A percentile compares a stretch with the other conserved stretches of the same genome.
These are phyloP conservation scores for Chrysolina americana DNA, from an alignment of 2,888 invertebrate species.

Conservation along the genomic window DNA sequence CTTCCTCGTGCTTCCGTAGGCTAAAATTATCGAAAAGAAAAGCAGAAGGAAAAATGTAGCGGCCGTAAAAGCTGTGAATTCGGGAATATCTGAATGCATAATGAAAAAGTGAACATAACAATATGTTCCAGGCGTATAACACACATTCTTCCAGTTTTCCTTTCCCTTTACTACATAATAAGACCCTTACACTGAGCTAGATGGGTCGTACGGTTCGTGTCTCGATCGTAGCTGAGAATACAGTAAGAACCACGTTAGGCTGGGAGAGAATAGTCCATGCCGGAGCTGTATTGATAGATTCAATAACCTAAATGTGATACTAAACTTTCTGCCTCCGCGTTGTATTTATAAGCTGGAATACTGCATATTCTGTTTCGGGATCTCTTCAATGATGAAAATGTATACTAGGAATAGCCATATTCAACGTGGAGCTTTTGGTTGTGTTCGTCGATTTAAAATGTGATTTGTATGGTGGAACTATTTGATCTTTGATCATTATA, in stretches of 20 bases:
- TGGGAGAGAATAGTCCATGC: conserved; percentile 66
- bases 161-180: conserved; percentile 69
- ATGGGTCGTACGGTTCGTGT: conserved; percentile 67
- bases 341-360: conserved; percentile 67
- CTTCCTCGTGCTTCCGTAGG: background rate
- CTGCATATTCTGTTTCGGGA: conserved; percentile 56
- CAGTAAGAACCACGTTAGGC: conserved; percentile 59
- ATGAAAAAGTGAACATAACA: conserved; percentile 67
- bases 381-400: conserved; percentile 21
- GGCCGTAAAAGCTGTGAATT: conserved; percentile 51
- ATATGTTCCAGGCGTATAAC: conserved; percentile 68
- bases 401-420: background rate
- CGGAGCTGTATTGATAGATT: conserved; percentile 70
- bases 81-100: conserved; percentile 62
- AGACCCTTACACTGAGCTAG: conserved; percentile 66
- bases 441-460: no score
- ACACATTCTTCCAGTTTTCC: conserved; percentile 68
- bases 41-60: conserved; percentile 38
- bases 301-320: conserved; percentile 70
- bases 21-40: conserved; percentile 26
- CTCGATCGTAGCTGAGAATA: conserved; percentile 62
- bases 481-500: no score
- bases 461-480: no score
- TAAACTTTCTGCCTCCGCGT: conserved; percentile 67
- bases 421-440: no score